phyloP scores from a whole-genome alignment of 92 coral and sea anemone genomes.

The Epizoanthus fatuus region DNA sequence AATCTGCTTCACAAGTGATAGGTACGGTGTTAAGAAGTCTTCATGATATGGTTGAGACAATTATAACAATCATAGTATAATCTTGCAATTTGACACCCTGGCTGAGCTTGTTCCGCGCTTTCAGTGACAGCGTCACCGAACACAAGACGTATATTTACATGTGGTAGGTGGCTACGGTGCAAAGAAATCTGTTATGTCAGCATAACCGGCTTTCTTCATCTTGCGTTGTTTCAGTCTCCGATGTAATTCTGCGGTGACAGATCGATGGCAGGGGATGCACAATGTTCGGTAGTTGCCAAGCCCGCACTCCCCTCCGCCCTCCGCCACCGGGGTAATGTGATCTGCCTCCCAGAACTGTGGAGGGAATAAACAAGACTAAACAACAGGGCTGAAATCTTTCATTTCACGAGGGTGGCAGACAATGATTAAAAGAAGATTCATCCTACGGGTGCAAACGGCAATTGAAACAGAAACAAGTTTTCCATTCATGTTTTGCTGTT shows the following conservation, averaged over 20 bases:
- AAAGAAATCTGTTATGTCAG: slow-evolving; percentile 82
- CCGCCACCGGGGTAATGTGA: slow-evolving; percentile 94
- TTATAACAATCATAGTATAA: too few species aligned
- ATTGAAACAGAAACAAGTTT: not conserved
- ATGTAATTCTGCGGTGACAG: slow-evolving; percentile 80
- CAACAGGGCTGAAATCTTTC: not conserved
- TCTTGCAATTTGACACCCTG: too few species aligned
- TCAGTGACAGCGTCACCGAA: too few species aligned
- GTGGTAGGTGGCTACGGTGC: slow-evolving; percentile 5
- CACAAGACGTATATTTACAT: not conserved
- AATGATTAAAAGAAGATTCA: not conserved
- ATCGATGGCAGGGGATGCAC: slow-evolving; percentile 96
- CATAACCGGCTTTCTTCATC: slow-evolving; percentile 68
- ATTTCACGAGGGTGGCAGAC: not conserved
- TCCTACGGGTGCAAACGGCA: not conserved
- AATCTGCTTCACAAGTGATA: too few species aligned
- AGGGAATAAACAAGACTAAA: not conserved
- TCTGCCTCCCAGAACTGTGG: slow-evolving; percentile 99
- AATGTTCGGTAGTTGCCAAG: slow-evolving; percentile 92
- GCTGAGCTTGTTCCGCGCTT: too few species aligned
- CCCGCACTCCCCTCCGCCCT: slow-evolving; percentile 99
- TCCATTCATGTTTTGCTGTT: too few species aligned
- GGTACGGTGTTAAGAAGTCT: too few species aligned
- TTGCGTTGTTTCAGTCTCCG: slow-evolving; percentile 76
- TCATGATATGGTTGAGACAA: too few species aligned